Evolutionary conservation across 2,797 vertebrate genomes (phyloP), one percentile per base, ranked within the genome.

Genomic region (Fistularia tabacaria): DNA sequence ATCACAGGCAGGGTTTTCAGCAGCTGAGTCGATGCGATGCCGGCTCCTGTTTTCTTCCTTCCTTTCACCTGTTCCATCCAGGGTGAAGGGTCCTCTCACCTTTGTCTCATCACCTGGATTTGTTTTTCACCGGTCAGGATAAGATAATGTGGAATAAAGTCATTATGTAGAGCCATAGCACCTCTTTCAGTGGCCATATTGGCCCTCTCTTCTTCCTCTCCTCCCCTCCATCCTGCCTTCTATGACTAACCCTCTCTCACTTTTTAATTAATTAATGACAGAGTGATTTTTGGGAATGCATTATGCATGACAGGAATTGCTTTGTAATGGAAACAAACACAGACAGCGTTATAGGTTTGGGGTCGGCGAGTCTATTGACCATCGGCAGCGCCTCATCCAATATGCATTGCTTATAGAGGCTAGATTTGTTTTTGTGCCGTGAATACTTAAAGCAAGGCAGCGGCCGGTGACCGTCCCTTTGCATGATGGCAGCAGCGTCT

Each of bases 251-350:
- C 10, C 15, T 36, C 46, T 55, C 51, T 70, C 53, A 63, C 38
- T 38, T 60, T 63, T 63, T 80, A 78, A 84, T 76, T 71, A 85
- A 85, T 80, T 85, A 88, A 85, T 79, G 77, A 78, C 73, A 62
- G 71, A 47, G 64, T 65, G 62, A 64, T 49, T 78, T 81, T 74
- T 69, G 64, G 63, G 55, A 74, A 84, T 88, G 74, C 70, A 88
- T 87, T 78, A 87, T 81, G 73, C 68, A 82, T 80, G 74, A 78
- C 71, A 68, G 74, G 64, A 85, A 81, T 84, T 75, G 71, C 69
- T 78, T 76, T 50, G 62, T 82, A 84, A 84, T 84, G 73, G 85
- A 88, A 85, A 82, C 82, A 87, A 81, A 80, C 74, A 78, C 62
- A 73, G 50, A 76, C 69, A 66, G 63, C 54, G 57, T 36, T 65